These are phyloP conservation scores for Aspidiotus destructor DNA, from an alignment of 2,888 invertebrate genomes.

Conservation along the genomic window DNA sequence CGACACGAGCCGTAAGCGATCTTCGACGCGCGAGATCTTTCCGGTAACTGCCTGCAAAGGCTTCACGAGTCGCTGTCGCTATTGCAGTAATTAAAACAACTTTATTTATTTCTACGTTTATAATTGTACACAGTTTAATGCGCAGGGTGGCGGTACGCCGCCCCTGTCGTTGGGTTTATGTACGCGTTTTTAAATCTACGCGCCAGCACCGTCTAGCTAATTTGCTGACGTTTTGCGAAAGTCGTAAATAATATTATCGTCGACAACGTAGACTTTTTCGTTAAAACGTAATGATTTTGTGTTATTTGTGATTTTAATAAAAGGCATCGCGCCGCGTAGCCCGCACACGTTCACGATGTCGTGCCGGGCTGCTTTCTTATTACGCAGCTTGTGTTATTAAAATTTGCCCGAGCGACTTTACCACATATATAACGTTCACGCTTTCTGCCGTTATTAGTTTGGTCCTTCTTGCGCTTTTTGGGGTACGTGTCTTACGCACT, in stretches of 20 bases:
- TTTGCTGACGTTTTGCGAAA: slow-evolving; percentile 1
- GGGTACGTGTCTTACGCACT: too few relatives aligned
- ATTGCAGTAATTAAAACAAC: not conserved
- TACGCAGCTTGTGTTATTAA: too few relatives aligned
- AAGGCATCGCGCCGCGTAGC: not conserved
- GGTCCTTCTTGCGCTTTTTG: too few relatives aligned
- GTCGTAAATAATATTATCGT: not conserved
- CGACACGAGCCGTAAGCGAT: too few relatives aligned
- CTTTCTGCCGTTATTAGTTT: too few relatives aligned
- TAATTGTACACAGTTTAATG: not conserved
- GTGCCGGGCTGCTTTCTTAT: not conserved
- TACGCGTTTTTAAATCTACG: not conserved
- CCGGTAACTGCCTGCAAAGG: not conserved
- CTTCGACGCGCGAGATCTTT: too few relatives aligned
- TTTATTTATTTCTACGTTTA: not conserved
- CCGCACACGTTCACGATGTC: not conserved
- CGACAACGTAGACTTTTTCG: not conserved
- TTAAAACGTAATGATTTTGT: not conserved
- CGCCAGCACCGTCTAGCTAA: not conserved
- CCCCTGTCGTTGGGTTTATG: not conserved
- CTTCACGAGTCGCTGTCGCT: not conserved
- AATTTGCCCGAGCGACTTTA: too few relatives aligned
- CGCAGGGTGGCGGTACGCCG: too few relatives aligned
- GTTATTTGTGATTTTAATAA: slow-evolving; percentile 3
- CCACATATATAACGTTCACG: too few relatives aligned